Percentiles rank a stretch among this genome's conserved stretches.
phyloP scores from a whole-genome alignment of 2,113 vertebrate genomes.

The Upupa epops region DNA sequence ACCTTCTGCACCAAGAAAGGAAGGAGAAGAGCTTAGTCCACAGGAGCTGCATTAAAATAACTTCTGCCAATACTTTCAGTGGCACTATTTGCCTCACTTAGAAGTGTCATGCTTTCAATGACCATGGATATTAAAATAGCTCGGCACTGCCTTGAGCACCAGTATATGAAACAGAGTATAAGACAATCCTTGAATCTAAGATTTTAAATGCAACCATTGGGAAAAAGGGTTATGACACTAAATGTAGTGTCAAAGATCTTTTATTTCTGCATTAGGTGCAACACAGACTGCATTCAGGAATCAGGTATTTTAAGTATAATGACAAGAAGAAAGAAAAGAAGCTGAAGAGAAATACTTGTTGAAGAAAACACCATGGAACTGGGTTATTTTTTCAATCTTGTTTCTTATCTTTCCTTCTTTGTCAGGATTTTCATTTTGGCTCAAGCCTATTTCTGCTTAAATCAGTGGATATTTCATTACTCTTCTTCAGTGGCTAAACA shows the following conservation, averaged over 20 bases:
- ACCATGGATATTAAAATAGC: neutral
- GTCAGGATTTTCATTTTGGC: neutral
- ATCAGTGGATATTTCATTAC: neutral
- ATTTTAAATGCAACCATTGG: neutral
- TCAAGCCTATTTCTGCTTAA: neutral
- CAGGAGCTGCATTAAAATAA: neutral
- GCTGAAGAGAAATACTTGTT: neutral
- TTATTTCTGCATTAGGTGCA: neutral
- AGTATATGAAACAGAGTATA: neutral
- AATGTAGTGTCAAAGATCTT: no score
- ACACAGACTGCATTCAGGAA: neutral
- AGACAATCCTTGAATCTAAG: neutral
- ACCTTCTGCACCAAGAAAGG: neutral
- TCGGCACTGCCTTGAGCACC: neutral
- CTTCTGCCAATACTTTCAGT: neutral
- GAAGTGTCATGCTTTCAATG: neutral
- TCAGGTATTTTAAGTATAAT: neutral
- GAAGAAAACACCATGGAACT: neutral
- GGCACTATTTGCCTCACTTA: neutral
- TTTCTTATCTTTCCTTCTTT: neutral
- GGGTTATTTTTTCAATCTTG: neutral
- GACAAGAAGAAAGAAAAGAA: no score
- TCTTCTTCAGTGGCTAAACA: neutral
- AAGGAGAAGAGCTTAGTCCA: neutral
- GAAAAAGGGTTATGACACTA: neutral